Evolutionary conservation across 2,113 vertebrate species (phyloP).

Genomic region (Lanius ludovicianus): DNA sequence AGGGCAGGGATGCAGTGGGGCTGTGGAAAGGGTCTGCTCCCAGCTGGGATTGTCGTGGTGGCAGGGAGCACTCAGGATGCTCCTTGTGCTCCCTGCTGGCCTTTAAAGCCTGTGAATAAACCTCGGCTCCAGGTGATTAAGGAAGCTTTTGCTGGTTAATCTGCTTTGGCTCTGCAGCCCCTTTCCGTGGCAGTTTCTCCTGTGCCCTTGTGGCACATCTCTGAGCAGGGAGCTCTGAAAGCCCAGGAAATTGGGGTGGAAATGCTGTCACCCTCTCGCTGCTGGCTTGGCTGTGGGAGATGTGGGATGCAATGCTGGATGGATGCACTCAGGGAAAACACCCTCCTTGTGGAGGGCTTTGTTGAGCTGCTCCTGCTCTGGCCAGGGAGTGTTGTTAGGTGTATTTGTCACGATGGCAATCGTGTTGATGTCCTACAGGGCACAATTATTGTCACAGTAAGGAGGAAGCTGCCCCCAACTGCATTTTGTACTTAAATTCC

Average conservation of each 20-base stretch:
- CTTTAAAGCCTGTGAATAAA: constrained; percentile 19
- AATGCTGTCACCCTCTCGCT: fast-evolving
- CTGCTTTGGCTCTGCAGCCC: background rate
- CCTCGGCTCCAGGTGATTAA: constrained; percentile 17
- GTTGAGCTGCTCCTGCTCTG: background rate
- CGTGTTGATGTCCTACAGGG: background rate
- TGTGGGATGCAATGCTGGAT: too few species aligned
- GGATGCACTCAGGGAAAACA: background rate
- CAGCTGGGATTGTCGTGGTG: fast-evolving
- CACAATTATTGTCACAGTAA: background rate
- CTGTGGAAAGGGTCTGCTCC: fast-evolving
- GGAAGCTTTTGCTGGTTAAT: constrained; percentile 14
- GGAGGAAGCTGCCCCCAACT: background rate
- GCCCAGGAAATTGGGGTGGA: background rate
- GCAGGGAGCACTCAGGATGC: background rate
- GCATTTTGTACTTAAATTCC: fast-evolving
- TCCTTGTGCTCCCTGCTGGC: background rate
- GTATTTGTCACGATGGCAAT: fast-evolving
- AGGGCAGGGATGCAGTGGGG: background rate
- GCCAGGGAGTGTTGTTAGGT: background rate
- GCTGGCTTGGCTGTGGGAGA: fast-evolving
- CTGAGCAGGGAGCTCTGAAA: background rate
- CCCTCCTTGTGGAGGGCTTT: background rate
- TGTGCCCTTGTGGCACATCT: background rate
- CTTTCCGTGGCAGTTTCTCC: background rate